Evolutionary conservation across 2,113 vertebrate genomes (phyloP).

Genomic region (Probosciger aterrimus): DNA sequence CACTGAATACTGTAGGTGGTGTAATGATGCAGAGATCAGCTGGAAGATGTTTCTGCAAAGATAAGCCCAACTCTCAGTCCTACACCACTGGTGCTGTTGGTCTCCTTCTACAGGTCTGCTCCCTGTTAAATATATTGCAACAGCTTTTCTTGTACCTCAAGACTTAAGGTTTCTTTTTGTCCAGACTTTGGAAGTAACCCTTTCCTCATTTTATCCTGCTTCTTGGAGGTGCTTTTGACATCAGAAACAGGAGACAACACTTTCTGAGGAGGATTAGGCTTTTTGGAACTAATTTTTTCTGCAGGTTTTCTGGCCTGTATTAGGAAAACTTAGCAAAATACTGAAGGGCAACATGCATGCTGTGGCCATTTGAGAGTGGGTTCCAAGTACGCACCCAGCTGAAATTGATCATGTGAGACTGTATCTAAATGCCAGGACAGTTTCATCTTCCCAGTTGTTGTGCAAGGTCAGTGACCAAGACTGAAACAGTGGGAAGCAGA

Average conservation of each 20-base stretch:
- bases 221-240: neutral
- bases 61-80: neutral
- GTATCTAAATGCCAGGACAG: neutral
- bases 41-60: neutral
- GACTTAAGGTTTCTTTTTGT: neutral
- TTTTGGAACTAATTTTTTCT: neutral
- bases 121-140: neutral
- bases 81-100: neutral
- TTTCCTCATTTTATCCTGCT: neutral
- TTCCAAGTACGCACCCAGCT: neutral
- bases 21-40: neutral
- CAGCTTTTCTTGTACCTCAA: neutral
- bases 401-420: neutral
- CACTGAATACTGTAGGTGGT: neutral
- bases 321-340: slow-evolving; percentile 7
- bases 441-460: neutral
- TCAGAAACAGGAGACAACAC: neutral
- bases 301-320: neutral
- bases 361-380: neutral
- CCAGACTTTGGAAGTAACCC: neutral
- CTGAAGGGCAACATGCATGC: neutral
- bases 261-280: neutral
- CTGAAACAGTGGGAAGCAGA: slow-evolving; percentile 21
- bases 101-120: neutral
- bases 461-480: neutral